Conservation (phyloP, 1,140 invertebrate species). For the Ditylenchus dipsaci region DNA sequence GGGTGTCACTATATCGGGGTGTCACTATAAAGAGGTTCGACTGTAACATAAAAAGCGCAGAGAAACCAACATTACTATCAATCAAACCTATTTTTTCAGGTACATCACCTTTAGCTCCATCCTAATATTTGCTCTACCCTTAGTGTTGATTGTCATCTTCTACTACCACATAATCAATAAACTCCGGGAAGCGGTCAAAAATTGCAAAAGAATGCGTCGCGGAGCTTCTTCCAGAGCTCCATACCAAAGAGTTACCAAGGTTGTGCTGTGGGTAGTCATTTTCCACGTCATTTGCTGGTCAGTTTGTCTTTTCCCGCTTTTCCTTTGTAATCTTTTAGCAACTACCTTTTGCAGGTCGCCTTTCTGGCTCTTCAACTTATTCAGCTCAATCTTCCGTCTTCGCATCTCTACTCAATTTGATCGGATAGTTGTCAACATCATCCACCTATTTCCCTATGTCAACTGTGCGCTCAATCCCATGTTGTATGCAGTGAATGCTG, state of each 20-base stretch:
- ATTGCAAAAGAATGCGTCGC: conserved; percentile 43
- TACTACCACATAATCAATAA: conserved; percentile 58
- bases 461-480: conserved; percentile 58
- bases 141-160: conserved; percentile 50
- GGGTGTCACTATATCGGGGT: no score
- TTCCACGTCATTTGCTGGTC: conserved; percentile 57
- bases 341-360: conserved; percentile 48
- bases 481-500: conserved; percentile 51
- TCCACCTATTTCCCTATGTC: conserved; percentile 56
- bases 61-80: no score
- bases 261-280: conserved; percentile 57
- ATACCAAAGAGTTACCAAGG: conserved; percentile 54
- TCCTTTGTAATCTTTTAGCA: no score
- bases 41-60: no score
- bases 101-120: conserved; percentile 55
- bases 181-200: conserved; percentile 53
- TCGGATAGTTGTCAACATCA: conserved; percentile 56
- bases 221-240: conserved; percentile 42
- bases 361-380: conserved; percentile 57
- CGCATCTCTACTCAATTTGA: conserved; percentile 55
- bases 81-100: conserved; percentile 33
- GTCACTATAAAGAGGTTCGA: no score
- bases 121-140: conserved; percentile 53
- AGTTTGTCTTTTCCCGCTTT: neutral
- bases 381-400: conserved; percentile 53